phyloP scores from a whole-genome alignment of 1,140 invertebrate species.

The Anoplolepis gracilipes region DNA sequence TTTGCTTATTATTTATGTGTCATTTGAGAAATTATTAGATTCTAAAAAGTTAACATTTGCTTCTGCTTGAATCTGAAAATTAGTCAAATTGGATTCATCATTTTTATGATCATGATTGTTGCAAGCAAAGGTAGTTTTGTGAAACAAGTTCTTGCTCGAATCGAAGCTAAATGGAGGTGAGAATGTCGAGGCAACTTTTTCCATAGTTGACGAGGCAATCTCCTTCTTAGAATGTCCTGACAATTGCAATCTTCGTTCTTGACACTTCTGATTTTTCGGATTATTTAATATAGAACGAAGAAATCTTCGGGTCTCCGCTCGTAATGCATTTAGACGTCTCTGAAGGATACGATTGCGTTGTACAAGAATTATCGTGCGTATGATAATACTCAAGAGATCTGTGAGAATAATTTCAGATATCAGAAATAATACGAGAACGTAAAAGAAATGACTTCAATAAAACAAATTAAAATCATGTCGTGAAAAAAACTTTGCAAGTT shows the following conservation, averaged over 20 bases:
- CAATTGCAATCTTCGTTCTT: constrained; percentile 34
- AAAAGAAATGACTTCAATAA: neutral
- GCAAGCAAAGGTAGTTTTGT: constrained; percentile 15
- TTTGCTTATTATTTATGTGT: too few relatives aligned
- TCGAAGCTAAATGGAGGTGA: neutral
- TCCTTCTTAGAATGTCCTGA: constrained; percentile 9
- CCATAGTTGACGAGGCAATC: constrained; percentile 47
- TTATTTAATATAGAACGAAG: constrained; percentile 83
- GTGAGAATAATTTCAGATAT: constrained; percentile 32
- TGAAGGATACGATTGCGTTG: constrained; percentile 85
- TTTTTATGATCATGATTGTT: neutral
- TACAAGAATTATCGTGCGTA: constrained; percentile 85
- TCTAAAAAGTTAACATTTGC: neutral
- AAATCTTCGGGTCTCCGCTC: constrained; percentile 84
- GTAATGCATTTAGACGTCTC: constrained; percentile 81
- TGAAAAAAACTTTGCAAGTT: neutral
- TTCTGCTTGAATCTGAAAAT: neutral
- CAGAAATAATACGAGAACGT: neutral
- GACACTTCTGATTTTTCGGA: constrained; percentile 75
- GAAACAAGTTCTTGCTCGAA: constrained; percentile 18
- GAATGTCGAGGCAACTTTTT: constrained; percentile 33
- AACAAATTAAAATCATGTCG: too few relatives aligned
- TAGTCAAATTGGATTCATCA: constrained; percentile 8
- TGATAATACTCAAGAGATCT: constrained; percentile 84
- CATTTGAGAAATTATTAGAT: neutral